phyloP scores from a whole-genome alignment of 2,113 vertebrate genomes.

The Ochotona curzoniae region DNA sequence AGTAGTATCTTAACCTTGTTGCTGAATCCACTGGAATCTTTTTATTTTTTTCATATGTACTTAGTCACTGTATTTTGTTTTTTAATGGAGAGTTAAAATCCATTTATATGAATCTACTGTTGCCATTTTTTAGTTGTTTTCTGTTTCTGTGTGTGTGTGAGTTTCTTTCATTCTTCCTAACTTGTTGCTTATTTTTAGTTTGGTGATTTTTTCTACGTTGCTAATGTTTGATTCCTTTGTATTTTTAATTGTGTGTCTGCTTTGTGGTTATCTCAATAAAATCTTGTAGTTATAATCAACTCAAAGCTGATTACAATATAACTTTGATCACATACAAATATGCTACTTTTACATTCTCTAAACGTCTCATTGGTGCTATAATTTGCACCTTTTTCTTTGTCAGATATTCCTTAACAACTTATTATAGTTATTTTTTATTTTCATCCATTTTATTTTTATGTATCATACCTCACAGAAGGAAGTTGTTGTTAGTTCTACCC shows the following conservation, averaged over 20 bases:
- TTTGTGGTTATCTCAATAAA: background rate
- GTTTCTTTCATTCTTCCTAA: background rate
- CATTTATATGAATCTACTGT: background rate
- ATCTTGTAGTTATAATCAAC: background rate
- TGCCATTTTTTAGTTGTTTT: background rate
- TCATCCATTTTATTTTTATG: background rate
- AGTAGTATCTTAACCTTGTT: no score
- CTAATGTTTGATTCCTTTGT: background rate
- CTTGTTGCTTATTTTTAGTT: background rate
- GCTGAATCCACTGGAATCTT: no score
- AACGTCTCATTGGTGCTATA: background rate
- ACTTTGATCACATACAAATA: background rate
- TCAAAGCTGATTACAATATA: background rate
- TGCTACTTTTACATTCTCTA: background rate
- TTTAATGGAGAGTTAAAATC: background rate
- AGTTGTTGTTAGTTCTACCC: background rate
- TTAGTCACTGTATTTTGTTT: background rate
- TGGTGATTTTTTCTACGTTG: background rate
- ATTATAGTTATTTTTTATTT: background rate
- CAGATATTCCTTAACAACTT: background rate
- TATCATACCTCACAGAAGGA: background rate
- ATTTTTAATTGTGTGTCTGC: background rate
- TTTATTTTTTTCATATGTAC: background rate
- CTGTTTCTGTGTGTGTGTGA: background rate
- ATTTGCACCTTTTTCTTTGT: background rate